These are phyloP conservation scores for Aphrocallistes beatrix DNA, from an alignment of 37 sponge, comb jelly and placozoan species.

Conservation along the genomic window DNA sequence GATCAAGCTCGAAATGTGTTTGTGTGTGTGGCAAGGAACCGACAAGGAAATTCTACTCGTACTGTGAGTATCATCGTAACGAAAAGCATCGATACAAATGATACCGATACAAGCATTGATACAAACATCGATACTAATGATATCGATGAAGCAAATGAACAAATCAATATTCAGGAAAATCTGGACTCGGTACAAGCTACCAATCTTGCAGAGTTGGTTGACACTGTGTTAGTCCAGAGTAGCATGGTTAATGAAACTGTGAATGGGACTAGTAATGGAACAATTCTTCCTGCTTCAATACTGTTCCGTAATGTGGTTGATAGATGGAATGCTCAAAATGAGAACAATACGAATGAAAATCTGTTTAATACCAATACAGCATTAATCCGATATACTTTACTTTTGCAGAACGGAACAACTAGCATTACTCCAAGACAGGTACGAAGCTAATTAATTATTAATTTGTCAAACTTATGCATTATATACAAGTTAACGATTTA, in stretches of 20 bases:
- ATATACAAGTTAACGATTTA: too few relatives aligned
- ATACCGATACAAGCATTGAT: too few relatives aligned
- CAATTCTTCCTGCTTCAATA: not conserved
- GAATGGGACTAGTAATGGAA: not conserved
- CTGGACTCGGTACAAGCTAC: not conserved
- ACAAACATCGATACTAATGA: too few relatives aligned
- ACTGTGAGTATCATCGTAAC: not conserved
- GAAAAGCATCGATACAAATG: not conserved
- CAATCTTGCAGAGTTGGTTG: conserved; percentile 3
- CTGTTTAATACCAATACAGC: not conserved
- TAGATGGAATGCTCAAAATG: not conserved
- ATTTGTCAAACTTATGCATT: too few relatives aligned
- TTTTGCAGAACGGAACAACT: not conserved
- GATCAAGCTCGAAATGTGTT: not conserved
- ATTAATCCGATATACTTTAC: not conserved
- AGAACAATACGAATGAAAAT: not conserved
- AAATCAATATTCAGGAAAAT: not conserved
- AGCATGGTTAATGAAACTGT: not conserved
- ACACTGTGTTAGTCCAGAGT: not conserved
- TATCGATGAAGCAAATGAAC: not conserved
- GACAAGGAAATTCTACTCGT: not conserved
- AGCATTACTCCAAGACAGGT: too few relatives aligned
- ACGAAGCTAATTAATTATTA: too few relatives aligned
- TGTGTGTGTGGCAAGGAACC: not conserved
- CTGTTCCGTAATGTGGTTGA: conserved; percentile 7